Evolutionary conservation across 2,113 vertebrate genomes (phyloP).

Genomic region (Corydoras maculifer): DNA sequence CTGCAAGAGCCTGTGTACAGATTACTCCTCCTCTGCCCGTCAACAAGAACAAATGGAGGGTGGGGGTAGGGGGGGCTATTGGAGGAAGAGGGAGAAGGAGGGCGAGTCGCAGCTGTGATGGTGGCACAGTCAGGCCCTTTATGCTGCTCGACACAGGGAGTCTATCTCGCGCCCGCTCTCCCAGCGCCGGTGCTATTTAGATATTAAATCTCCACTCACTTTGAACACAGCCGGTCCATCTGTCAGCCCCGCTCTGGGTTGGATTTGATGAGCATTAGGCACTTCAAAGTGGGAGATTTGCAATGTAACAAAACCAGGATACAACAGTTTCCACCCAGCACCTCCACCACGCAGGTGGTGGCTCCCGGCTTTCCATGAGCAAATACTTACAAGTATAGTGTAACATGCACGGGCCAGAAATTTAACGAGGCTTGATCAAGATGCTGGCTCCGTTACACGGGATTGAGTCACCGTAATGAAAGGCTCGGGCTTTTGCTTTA

Average conservation of each 20-base stretch:
- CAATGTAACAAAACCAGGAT: slow-evolving; percentile 45
- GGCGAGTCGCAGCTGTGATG: slow-evolving; percentile 57
- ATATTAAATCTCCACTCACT: slow-evolving; percentile 51
- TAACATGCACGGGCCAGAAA: no score
- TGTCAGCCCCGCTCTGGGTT: slow-evolving; percentile 48
- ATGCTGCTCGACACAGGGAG: slow-evolving; percentile 44
- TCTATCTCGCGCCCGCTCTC: slow-evolving; percentile 33
- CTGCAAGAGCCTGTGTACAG: slow-evolving; percentile 44
- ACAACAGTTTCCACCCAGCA: slow-evolving; percentile 12
- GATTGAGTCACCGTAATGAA: no score
- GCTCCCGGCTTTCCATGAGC: no score
- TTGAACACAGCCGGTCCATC: slow-evolving; percentile 56
- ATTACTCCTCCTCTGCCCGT: slow-evolving; percentile 38
- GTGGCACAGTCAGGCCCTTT: slow-evolving; percentile 49
- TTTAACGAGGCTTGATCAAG: no score
- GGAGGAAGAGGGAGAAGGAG: slow-evolving; percentile 7
- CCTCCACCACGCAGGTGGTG: no score
- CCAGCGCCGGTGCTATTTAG: slow-evolving; percentile 58
- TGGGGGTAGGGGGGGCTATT: slow-evolving; percentile 15
- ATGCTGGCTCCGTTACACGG: no score
- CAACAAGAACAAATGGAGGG: slow-evolving; percentile 41
- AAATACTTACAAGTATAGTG: no score
- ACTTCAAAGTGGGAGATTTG: slow-evolving; percentile 45
- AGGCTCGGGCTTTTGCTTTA: no score
- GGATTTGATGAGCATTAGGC: slow-evolving; percentile 44